phyloP scores from a whole-genome alignment of 2,113 vertebrate species.

The Microtus pennsylvanicus region DNA sequence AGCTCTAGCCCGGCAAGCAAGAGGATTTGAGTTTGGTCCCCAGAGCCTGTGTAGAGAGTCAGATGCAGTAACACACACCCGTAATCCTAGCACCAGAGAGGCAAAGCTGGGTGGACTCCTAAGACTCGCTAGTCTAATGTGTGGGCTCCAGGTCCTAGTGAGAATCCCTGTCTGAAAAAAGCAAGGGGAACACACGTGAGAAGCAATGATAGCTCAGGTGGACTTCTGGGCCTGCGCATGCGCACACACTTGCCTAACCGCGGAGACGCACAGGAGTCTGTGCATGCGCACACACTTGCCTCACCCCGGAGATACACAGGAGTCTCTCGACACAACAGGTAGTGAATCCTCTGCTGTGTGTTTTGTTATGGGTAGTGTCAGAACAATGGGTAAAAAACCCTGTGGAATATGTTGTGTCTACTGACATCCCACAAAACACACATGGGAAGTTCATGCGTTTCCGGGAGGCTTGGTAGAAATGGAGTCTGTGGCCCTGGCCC shows the following conservation, averaged over 20 bases:
- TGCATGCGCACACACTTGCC: too few relatives aligned
- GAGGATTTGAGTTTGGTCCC: neutral
- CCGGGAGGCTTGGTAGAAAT: neutral
- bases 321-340: neutral
- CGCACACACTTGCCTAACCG: too few relatives aligned
- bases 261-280: neutral
- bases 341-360: neutral
- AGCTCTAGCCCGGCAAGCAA: too few relatives aligned
- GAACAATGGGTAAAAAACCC: neutral
- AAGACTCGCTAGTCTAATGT: neutral
- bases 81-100: neutral
- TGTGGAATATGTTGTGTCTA: neutral
- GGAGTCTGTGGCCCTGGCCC: neutral
- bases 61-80: neutral
- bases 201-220: neutral
- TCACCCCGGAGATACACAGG: neutral
- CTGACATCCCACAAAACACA: neutral
- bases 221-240: neutral
- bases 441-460: neutral
- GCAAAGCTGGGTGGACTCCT: neutral
- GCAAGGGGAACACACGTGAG: neutral
- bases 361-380: neutral
- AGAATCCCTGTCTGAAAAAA: neutral
- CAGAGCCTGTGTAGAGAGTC: neutral
- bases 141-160: neutral